Base-by-base conservation (phyloP, 2,888 invertebrate genomes). In the Formica aserva region DNA sequence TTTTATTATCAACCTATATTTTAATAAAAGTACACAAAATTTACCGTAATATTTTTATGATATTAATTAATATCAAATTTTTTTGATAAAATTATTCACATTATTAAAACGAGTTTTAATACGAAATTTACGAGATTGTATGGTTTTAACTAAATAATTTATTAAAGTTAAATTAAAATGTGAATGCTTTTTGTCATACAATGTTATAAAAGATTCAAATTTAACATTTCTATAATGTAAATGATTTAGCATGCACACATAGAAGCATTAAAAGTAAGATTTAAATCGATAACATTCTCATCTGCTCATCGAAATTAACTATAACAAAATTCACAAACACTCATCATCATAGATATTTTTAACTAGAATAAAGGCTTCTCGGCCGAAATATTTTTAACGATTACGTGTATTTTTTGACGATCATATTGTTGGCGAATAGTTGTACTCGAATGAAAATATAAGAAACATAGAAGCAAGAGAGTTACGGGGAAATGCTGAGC, bases 1-100 rank as follows among this genome's bases (percentile, higher is more conserved):
- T 35, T 65, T 48, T 26, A 32, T 75, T 75, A 35, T 22, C 48
- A n/a, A 60, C 6, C 9, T 55, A 63, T 75, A 63, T 63, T 6
- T 26, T 66, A 57, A 66, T 77, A 57, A 77, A 52, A 52, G 8
- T n/a, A n/a, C 0, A 35, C 6, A 35, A 35, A 45, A 45, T 45
- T 45, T 45, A 45, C 4, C 15, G 11, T 41, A 15, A 45, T 45
- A 45, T 52, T 6, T 8, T 18, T 52, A 45, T 48, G 6, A 52
- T n/a, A n/a, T 52, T 52, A 52, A n/a, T 18, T 18, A 18, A 48
- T 48, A 48, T 52, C 0, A n/a, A 18, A 52, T n/a, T 8, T 52
- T n/a, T 52, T 52, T 52, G n/a, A 52, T n/a, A n/a, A 48, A 48
- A n/a, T 52, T 52, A n/a, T 52, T 48, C 2, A 52, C 8, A n/a